Evolutionary conservation across 2,888 invertebrate genomes (phyloP).

Genomic region (Acleris cristana): DNA sequence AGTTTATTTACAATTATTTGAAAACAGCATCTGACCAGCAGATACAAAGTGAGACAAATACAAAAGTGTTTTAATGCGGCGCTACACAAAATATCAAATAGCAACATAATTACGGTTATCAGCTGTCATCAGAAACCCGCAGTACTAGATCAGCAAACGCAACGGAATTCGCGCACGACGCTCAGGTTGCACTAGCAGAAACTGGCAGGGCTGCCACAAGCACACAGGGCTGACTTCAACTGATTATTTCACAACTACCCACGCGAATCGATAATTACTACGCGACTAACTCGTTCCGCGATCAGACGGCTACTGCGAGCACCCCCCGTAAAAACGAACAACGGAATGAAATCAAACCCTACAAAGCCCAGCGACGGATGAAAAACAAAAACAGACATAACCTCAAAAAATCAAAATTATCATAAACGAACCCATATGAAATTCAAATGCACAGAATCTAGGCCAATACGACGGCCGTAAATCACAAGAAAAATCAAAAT

Average conservation of each 20-base stretch:
- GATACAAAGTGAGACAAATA: neutral
- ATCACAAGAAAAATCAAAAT: constrained; percentile 15
- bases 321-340: neutral
- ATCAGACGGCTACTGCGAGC: neutral
- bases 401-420: constrained; percentile 25
- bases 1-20: neutral
- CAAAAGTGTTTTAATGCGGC: neutral
- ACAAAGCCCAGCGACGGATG: neutral
- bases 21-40: neutral
- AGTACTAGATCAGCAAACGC: neutral
- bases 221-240: neutral
- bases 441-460: constrained; percentile 14
- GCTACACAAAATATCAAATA: neutral
- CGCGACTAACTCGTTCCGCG: neutral
- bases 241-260: neutral
- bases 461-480: constrained; percentile 6
- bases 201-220: neutral
- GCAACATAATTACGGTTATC: neutral
- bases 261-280: neutral
- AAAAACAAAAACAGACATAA: constrained; percentile 31
- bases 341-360: neutral
- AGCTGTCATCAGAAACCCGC: constrained; percentile 1
- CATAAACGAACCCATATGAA: constrained; percentile 20
- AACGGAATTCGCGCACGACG: neutral
- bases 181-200: neutral